Percentiles rank a stretch among this genome's conserved stretches.
These are phyloP conservation scores for Hedya salicella DNA, from an alignment of 2,888 invertebrate genomes.

Conservation along the genomic window DNA sequence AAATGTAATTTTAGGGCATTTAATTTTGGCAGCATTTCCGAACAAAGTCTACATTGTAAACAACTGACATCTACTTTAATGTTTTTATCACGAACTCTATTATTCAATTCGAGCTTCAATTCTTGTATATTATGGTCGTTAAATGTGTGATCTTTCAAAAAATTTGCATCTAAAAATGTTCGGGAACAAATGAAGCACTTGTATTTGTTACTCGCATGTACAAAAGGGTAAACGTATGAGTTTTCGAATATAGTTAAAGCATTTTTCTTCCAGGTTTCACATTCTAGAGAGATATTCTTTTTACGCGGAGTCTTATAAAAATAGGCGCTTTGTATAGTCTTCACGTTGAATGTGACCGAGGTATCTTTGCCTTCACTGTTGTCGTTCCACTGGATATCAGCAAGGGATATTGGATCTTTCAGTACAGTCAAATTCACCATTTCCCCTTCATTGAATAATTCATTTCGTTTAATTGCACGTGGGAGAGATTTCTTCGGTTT, in stretches of 20 bases:
- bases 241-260: constrained; percentile 66
- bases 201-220: constrained; percentile 65
- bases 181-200: constrained; percentile 69
- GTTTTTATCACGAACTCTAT: constrained; percentile 61
- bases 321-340: constrained; percentile 53
- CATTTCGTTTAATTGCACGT: constrained; percentile 14
- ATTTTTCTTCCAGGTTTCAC: constrained; percentile 62
- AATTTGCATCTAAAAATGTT: constrained; percentile 57
- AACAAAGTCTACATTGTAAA: constrained; percentile 68
- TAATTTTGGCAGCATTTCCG: constrained; percentile 51
- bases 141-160: constrained; percentile 61
- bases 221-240: constrained; percentile 70
- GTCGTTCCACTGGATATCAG: constrained; percentile 52
- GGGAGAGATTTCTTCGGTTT: constrained; percentile 5
- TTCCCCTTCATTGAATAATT: constrained; percentile 37
- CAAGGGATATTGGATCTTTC: constrained; percentile 62
- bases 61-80: constrained; percentile 69
- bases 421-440: constrained; percentile 52
- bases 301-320: constrained; percentile 44
- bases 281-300: constrained; percentile 43
- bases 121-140: constrained; percentile 60
- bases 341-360: constrained; percentile 54
- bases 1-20: constrained; percentile 64
- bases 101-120: constrained; percentile 58
- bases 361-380: constrained; percentile 44